phyloP scores from a whole-genome alignment of 2,797 vertebrate genomes.

The Lagorchestes hirsutus region DNA sequence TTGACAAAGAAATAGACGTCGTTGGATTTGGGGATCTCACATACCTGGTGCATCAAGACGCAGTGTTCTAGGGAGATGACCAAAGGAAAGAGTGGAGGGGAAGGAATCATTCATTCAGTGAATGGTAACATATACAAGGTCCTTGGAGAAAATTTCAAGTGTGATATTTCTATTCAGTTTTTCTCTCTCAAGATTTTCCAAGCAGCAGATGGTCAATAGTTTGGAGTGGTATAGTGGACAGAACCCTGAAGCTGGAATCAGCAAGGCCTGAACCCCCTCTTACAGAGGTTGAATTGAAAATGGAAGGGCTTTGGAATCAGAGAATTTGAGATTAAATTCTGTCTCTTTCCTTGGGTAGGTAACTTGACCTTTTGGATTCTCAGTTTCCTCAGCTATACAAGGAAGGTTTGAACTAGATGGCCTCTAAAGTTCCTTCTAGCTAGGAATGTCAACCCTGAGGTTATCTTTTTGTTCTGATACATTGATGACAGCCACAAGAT shows the following conservation, averaged over 20 bases:
- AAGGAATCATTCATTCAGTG: not conserved
- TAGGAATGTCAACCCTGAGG: not conserved
- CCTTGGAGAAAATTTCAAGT: not conserved
- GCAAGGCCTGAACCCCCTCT: not conserved
- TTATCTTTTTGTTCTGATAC: not conserved
- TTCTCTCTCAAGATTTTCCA: not conserved
- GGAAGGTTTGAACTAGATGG: not conserved
- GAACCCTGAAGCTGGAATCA: not conserved
- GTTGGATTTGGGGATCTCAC: not conserved
- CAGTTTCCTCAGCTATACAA: not conserved
- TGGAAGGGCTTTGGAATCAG: not conserved
- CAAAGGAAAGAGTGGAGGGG: not conserved
- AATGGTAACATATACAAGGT: not conserved
- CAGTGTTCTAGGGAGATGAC: not conserved
- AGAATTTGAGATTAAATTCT: not conserved
- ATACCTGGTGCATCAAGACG: not conserved
- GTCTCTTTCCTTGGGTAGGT: not conserved
- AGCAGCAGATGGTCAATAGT: not conserved
- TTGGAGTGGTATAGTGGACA: not conserved
- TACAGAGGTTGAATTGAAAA: not conserved
- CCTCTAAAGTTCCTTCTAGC: not conserved
- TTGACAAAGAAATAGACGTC: not conserved
- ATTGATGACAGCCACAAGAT: conserved; percentile 68
- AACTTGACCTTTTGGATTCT: not conserved
- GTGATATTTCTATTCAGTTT: not conserved